A percentile compares a stretch with the other conserved stretches of the same genome.
Evolutionary conservation across 2,888 invertebrate genomes (phyloP).

Genomic region (Odontocerum albicorne): DNA sequence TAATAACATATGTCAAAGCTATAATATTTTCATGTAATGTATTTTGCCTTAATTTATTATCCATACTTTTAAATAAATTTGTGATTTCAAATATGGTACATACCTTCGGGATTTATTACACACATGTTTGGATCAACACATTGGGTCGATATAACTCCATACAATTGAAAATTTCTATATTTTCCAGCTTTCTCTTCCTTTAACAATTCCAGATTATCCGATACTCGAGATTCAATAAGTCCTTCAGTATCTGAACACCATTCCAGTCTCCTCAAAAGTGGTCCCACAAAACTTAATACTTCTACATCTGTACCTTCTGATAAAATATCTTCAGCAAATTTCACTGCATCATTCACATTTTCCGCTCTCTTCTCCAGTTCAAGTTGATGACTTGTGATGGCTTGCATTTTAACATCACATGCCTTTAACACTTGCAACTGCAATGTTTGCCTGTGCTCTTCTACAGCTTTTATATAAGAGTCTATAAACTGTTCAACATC

Average conservation of each 20-base stretch:
- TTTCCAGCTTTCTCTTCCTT: slow-evolving; percentile 35
- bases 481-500: slow-evolving; percentile 69
- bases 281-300: slow-evolving; percentile 66
- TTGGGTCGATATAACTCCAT: slow-evolving; percentile 64
- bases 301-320: slow-evolving; percentile 69
- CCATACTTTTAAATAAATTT: not conserved
- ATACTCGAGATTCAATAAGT: slow-evolving; percentile 47
- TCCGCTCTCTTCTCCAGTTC: slow-evolving; percentile 56
- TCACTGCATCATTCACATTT: slow-evolving; percentile 61
- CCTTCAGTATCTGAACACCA: slow-evolving; percentile 59
- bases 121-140: slow-evolving; percentile 64
- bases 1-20: not conserved
- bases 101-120: slow-evolving; percentile 60
- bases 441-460: slow-evolving; percentile 60
- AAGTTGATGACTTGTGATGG: slow-evolving; percentile 48
- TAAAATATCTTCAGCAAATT: slow-evolving; percentile 63
- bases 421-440: slow-evolving; percentile 57
- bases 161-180: slow-evolving; percentile 51
- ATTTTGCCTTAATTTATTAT: not conserved
- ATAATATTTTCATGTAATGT: not conserved
- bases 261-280: slow-evolving; percentile 67
- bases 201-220: slow-evolving; percentile 29
- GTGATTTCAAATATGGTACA: slow-evolving; percentile 22
- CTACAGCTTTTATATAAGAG: slow-evolving; percentile 65
- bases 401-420: slow-evolving; percentile 51